A percentile compares a stretch with the other conserved stretches of the same genome.
These are phyloP conservation scores for Equus quagga DNA, from an alignment of 2,113 vertebrate species.

Conservation along the genomic window DNA sequence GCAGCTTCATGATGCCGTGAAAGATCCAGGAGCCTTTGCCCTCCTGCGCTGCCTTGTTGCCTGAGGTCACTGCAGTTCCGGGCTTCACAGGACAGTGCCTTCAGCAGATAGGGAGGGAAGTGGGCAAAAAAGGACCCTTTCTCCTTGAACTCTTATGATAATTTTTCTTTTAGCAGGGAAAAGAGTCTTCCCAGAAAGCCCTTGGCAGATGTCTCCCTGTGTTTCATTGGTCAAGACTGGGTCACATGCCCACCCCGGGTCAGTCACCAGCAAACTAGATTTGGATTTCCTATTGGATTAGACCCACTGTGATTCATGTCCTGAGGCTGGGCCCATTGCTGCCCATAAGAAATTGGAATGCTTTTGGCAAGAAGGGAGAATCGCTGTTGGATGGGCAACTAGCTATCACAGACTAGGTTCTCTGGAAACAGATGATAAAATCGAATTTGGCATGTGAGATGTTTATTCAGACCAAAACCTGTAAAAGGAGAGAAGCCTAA, in stretches of 20 bases:
- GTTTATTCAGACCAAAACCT: neutral
- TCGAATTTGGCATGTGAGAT: neutral
- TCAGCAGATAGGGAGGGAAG: neutral
- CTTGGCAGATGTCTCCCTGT: neutral
- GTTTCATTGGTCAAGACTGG: neutral
- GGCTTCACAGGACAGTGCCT: neutral
- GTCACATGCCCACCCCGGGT: neutral
- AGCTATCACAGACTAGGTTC: neutral
- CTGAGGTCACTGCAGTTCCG: neutral
- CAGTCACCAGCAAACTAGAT: neutral
- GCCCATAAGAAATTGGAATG: neutral
- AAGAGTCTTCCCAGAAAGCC: constrained; percentile 36
- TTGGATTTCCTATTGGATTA: neutral
- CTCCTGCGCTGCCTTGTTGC: neutral
- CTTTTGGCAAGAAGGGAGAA: neutral
- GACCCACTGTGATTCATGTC: neutral
- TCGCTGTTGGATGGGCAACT: neutral
- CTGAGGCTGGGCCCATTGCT: neutral
- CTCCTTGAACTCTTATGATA: neutral
- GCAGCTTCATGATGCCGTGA: neutral
- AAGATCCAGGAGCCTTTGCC: neutral
- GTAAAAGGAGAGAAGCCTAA: neutral
- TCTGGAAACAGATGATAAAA: constrained; percentile 18
- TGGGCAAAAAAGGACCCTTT: neutral
- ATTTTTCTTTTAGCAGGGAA: neutral